Conservation (phyloP, 2,888 invertebrate genomes). For the Drosophila algonquin region DNA sequence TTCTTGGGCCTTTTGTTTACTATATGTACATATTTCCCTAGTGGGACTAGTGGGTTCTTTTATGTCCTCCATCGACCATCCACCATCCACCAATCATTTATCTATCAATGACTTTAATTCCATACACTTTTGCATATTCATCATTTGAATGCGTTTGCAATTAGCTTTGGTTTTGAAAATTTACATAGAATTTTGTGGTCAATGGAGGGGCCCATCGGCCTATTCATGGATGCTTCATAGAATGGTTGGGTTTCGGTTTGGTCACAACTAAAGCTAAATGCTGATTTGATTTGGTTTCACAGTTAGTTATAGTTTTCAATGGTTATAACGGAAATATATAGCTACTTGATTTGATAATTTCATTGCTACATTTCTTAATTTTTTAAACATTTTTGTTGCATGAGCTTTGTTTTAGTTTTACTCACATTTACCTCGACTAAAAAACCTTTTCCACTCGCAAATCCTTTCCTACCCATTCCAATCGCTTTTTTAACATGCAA, state of each 20-base stretch:
- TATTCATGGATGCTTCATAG: slow-evolving; percentile 5
- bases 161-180: slow-evolving; percentile 61
- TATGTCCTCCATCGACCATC: slow-evolving; percentile 16
- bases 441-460: not conserved
- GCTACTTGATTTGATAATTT: not conserved
- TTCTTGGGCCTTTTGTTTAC: slow-evolving; percentile 21
- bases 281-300: slow-evolving; percentile 6
- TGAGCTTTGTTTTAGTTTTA: not conserved
- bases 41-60: slow-evolving; percentile 31
- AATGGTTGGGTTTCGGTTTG: not conserved
- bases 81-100: slow-evolving; percentile 11
- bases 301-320: not conserved
- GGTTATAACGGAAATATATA: not conserved
- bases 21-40: slow-evolving; percentile 10
- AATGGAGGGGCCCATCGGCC: slow-evolving; percentile 9
- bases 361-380: not conserved
- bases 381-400: not conserved
- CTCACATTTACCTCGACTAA: not conserved
- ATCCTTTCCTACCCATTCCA: not conserved
- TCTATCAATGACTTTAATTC: slow-evolving; percentile 32
- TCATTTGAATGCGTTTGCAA: slow-evolving; percentile 41
- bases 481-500: not conserved
- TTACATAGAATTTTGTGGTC: slow-evolving; percentile 34
- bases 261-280: slow-evolving; percentile 20
- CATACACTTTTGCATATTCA: slow-evolving; percentile 58